Conservation (phyloP, 2,797 vertebrate species). For the Premnoplex brunnescens region DNA sequence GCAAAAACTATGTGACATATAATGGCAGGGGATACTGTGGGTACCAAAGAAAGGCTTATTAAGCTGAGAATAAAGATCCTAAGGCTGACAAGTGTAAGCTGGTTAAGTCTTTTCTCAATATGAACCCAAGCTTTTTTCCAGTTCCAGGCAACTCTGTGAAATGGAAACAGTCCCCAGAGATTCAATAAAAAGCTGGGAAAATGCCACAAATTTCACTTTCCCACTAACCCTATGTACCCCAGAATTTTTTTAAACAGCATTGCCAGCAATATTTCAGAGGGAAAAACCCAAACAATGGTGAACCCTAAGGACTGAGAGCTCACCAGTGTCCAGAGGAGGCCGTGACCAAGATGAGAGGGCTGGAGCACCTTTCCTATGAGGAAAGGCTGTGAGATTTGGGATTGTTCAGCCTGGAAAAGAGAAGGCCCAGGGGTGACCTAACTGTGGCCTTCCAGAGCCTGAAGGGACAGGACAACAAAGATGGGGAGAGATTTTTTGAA, state of each 20-base stretch:
- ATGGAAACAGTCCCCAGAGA: not conserved
- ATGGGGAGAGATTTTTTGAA: not conserved
- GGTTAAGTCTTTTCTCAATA: not conserved
- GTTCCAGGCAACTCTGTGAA: not conserved
- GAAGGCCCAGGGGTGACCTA: not conserved
- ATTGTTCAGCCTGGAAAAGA: not conserved
- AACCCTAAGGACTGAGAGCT: not conserved
- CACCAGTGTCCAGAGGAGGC: not conserved
- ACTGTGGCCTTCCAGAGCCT: not conserved
- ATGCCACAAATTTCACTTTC: not conserved
- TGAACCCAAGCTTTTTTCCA: not conserved
- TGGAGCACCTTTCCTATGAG: not conserved
- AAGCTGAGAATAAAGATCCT: not conserved
- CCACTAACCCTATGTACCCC: not conserved
- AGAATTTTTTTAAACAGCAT: not conserved
- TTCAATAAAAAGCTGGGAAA: not conserved
- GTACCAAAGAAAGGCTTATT: constrained; percentile 24
- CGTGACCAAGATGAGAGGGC: not conserved
- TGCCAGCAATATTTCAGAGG: not conserved
- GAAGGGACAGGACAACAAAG: not conserved
- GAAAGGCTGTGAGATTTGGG: not conserved
- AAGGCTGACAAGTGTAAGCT: not conserved
- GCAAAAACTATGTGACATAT: not conserved
- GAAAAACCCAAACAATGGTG: not conserved
- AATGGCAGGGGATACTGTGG: not conserved